A percentile compares a stretch with the other conserved stretches of the same genome.
Evolutionary conservation across 1,140 invertebrate genomes (phyloP).

Genomic region (Bombyx mori): ASM3026992v2 NC_085115.1:11497501-11498000

Average conservation of each 20-base stretch:
- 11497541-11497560: constrained; percentile 77
- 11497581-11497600: constrained; percentile 61
- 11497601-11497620: constrained; percentile 58
- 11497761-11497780: constrained; percentile 39
- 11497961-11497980: too few relatives aligned
- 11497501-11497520: constrained; percentile 16
- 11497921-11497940: too few relatives aligned
- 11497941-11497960: too few relatives aligned
- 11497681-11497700: constrained; percentile 49
- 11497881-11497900: too few relatives aligned
- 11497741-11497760: constrained; percentile 64
- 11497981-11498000: too few relatives aligned
- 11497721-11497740: constrained; percentile 70
- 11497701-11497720: constrained; percentile 45
- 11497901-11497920: too few relatives aligned
- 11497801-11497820: background rate
- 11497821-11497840: too few relatives aligned
- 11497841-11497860: too few relatives aligned
- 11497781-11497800: constrained; percentile 13
- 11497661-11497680: constrained; percentile 22
- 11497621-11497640: constrained; percentile 42
- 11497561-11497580: constrained; percentile 76
- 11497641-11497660: constrained; percentile 23
- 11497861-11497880: too few relatives aligned
- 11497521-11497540: constrained; percentile 86